These are phyloP conservation scores for Parnassius mnemosyne DNA, from an alignment of 2,888 invertebrate species.

Conservation along the genomic window DNA sequence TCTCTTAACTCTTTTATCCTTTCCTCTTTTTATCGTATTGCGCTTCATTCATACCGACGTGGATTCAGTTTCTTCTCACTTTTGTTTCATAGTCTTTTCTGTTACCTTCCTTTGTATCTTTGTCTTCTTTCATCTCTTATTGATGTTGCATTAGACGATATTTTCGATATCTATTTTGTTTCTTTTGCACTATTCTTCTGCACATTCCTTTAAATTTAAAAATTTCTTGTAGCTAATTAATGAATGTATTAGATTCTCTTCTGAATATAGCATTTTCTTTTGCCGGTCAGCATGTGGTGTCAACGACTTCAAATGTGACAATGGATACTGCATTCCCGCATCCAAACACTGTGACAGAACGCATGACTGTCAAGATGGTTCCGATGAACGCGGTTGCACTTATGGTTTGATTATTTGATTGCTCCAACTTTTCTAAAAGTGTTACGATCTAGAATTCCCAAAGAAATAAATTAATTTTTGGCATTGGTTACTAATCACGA, in stretches of 20 bases:
- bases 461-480: too few relatives aligned
- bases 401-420: conserved; percentile 69
- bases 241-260: conserved; percentile 18
- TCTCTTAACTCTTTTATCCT: conserved; percentile 31
- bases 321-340: conserved; percentile 82
- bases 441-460: not conserved
- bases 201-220: conserved; percentile 9
- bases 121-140: conserved; percentile 15
- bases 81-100: conserved; percentile 28
- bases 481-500: too few relatives aligned
- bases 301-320: conserved; percentile 82
- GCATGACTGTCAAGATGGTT: conserved; percentile 80
- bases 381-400: conserved; percentile 79
- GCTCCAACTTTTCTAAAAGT: conserved; percentile 19
- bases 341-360: conserved; percentile 78
- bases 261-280: conserved; percentile 54
- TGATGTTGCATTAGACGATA: not conserved
- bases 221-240: conserved; percentile 12
- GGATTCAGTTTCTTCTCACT: conserved; percentile 1
- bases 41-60: not conserved
- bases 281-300: conserved; percentile 80
- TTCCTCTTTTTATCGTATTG: conserved; percentile 15
- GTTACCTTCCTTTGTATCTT: conserved; percentile 23
- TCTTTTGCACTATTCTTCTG: conserved; percentile 11
- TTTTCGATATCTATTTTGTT: not conserved